phyloP scores from a whole-genome alignment of 2,888 invertebrate genomes.

The Leptopterna dolabrata region DNA sequence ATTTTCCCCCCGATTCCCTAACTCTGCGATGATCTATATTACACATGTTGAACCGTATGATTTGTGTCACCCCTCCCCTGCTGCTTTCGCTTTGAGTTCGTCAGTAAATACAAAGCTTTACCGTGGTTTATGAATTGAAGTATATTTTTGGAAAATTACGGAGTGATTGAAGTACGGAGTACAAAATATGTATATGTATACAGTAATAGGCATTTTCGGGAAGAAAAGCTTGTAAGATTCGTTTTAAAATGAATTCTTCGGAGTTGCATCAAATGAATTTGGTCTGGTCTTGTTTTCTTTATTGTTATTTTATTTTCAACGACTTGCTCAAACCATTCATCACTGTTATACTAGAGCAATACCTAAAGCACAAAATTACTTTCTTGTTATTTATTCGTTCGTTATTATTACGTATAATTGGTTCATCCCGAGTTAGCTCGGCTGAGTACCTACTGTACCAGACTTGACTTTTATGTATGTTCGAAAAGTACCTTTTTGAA shows the following conservation, averaged over 20 bases:
- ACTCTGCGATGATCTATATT: neutral
- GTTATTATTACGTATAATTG: slow-evolving; percentile 5
- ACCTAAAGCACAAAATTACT: slow-evolving; percentile 33
- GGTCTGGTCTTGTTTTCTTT: neutral
- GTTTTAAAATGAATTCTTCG: neutral
- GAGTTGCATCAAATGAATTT: neutral
- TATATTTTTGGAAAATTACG: neutral
- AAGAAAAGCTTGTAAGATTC: neutral
- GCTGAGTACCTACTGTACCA: neutral
- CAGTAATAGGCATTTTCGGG: neutral
- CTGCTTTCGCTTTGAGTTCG: neutral
- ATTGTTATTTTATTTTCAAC: slow-evolving; percentile 37
- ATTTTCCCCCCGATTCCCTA: neutral
- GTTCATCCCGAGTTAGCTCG: neutral
- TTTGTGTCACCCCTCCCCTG: neutral
- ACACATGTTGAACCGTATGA: neutral
- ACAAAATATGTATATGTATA: neutral
- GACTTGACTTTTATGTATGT: neutral
- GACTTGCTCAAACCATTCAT: slow-evolving; percentile 44
- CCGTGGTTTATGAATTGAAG: slow-evolving; percentile 11
- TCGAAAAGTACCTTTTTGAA: neutral
- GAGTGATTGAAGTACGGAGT: neutral
- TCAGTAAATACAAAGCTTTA: too few relatives aligned
- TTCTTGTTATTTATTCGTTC: neutral
- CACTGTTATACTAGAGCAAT: slow-evolving; percentile 44